These are phyloP conservation scores for Pantelozetes paolii DNA, from an alignment of 2,888 invertebrate species.

Conservation along the genomic window DNA sequence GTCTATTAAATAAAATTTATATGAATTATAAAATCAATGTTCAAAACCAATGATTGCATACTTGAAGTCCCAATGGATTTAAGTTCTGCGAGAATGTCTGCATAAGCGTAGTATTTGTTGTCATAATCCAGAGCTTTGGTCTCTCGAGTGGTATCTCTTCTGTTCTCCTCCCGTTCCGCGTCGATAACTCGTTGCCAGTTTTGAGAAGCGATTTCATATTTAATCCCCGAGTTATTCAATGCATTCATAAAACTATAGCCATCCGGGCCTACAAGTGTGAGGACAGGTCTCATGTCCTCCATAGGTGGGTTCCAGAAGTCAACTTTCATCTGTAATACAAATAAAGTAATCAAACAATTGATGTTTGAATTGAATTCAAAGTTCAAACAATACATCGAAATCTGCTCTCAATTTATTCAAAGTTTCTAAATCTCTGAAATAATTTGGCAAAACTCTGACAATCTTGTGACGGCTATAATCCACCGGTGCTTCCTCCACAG, in stretches of 20 bases:
- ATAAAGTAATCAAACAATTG: too few species aligned
- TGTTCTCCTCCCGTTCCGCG: conserved; percentile 3
- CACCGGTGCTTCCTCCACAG: not conserved
- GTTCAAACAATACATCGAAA: conserved; percentile 26
- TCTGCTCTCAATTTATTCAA: not conserved
- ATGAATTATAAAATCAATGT: too few species aligned
- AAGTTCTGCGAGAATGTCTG: conserved; percentile 4
- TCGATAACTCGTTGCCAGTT: conserved; percentile 31
- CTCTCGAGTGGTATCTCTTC: not conserved
- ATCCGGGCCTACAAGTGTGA: conserved; percentile 38
- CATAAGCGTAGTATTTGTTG: conserved; percentile 36
- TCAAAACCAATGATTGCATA: too few species aligned
- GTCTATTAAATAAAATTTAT: not conserved
- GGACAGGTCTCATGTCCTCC: conserved; percentile 32
- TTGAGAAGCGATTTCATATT: conserved; percentile 4
- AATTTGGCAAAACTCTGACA: conserved; percentile 16
- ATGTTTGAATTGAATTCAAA: not conserved
- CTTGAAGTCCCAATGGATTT: too few species aligned
- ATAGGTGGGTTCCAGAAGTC: conserved; percentile 37
- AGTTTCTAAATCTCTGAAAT: not conserved
- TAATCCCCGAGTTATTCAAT: conserved; percentile 29
- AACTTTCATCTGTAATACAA: conserved; percentile 25
- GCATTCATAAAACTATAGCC: not conserved
- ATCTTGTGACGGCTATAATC: conserved; percentile 28
- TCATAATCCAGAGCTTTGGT: conserved; percentile 34